These are phyloP conservation scores for Trachymyrmex cornetzi DNA, from an alignment of 1,140 invertebrate genomes.

Conservation along the genomic window DNA sequence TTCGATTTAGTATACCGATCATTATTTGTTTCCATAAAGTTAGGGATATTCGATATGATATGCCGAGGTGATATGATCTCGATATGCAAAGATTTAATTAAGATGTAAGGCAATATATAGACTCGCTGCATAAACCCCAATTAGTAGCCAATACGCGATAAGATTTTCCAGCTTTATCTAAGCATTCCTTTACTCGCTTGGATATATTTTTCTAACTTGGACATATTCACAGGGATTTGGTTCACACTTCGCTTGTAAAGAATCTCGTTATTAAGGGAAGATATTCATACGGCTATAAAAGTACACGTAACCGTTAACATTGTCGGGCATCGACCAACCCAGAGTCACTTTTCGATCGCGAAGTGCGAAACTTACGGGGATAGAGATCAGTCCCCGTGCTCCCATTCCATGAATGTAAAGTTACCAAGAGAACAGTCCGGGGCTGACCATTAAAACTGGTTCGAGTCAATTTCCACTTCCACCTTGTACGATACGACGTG, in stretches of 20 bases:
- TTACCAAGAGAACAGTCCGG: constrained; percentile 66
- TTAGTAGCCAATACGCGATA: constrained; percentile 48
- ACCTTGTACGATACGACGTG: constrained; percentile 24
- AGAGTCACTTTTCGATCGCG: constrained; percentile 70
- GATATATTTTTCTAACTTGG: constrained; percentile 4
- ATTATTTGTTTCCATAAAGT: not conserved
- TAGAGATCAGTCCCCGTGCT: constrained; percentile 64
- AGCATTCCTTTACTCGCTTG: not conserved
- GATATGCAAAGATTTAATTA: constrained; percentile 46
- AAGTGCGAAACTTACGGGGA: constrained; percentile 55
- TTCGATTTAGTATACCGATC: not conserved
- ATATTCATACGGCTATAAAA: not conserved
- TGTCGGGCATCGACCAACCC: not conserved
- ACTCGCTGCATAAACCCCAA: constrained; percentile 18
- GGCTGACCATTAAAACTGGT: constrained; percentile 73
- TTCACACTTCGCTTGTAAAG: constrained; percentile 36
- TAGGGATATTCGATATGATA: not conserved
- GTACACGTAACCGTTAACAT: not conserved
- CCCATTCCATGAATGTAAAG: constrained; percentile 82
- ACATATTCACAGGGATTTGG: not conserved
- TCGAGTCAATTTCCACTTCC: constrained; percentile 73
- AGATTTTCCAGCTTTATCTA: constrained; percentile 36
- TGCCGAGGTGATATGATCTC: not conserved
- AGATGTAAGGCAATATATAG: constrained; percentile 2
- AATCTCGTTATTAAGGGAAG: constrained; percentile 1